Evolutionary conservation across 1,140 invertebrate species (phyloP), one percentile per base, ranked within the genome.

Genomic region (Penaeus chinensis): DNA sequence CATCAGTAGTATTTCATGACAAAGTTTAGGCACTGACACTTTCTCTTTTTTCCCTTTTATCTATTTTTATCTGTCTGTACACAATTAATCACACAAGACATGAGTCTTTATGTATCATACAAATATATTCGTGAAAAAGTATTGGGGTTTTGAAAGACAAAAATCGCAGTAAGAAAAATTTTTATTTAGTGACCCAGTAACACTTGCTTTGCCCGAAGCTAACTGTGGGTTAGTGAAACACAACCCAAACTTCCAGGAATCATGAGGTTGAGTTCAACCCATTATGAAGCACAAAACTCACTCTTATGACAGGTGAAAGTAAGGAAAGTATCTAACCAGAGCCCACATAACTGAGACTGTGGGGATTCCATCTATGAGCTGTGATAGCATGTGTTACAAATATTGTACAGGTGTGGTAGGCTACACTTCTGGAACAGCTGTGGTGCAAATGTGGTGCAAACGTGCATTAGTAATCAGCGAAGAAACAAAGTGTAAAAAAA

Each of bases 391-490:
- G 80, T 87, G 80, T 87, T 87, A 82, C 85, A 82, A 87, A 65
- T 87, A 87, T 87, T 86, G 84, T 86, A 86, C 84, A 86, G 84
- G 54, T 60, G 62, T 86, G 84, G 84, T 86, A 80, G 80, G 79
- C 80, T 87, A 87, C 85, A 87, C 71, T 81, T 77, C 80, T 87
- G 85, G 85, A 82, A 82, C 85, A 87, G 80, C 85, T 87, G 85
- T 87, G 79, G 85, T 87, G 85, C 85, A 87, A 82, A 82, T 87
- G 85, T 87, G 85, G 85, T 87, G 82, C 85, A 87, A 82, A 87
- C 69, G 85, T 87, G 85, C 85, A 87, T 76, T 82, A 82, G 80
- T 82, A 87, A 85, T 82, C 81, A 87, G 85, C 85, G 80, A 80
- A 82, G 84, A 86, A 87, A 87, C 66, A 82, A 87, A 87, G 79